Percentiles rank a stretch among this genome's conserved stretches.
phyloP scores from a whole-genome alignment of 2,113 vertebrate species.

The Campylomormyrus numenius region DNA sequence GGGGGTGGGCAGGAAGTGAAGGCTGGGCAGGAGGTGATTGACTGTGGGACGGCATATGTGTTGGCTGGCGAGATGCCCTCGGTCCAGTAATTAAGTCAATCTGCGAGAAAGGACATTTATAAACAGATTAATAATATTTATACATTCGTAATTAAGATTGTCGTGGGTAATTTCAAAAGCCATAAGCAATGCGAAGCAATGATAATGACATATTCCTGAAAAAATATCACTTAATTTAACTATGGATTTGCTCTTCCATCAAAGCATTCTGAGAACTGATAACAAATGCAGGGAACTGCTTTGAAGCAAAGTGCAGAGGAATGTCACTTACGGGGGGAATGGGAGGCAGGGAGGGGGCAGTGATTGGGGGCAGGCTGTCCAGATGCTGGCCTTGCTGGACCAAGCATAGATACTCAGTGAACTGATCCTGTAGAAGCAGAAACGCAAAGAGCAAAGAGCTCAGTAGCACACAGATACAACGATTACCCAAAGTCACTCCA shows the following conservation, averaged over 20 bases:
- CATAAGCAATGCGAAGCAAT: not conserved
- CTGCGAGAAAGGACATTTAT: not conserved
- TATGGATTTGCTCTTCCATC: not conserved
- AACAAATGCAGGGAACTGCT: not conserved
- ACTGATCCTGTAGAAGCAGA: not conserved
- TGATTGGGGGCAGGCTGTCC: not conserved
- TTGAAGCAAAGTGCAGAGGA: not conserved
- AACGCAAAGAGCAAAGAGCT: not conserved
- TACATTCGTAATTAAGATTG: not conserved
- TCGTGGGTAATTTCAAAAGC: not conserved
- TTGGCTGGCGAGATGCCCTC: not conserved
- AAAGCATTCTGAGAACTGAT: not conserved
- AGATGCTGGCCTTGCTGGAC: constrained; percentile 2
- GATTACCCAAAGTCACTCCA: not conserved
- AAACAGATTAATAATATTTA: not conserved
- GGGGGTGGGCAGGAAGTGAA: not conserved
- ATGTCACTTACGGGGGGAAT: not conserved
- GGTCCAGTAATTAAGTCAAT: not conserved
- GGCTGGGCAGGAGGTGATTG: not conserved
- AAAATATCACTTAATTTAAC: not conserved
- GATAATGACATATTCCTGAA: not conserved
- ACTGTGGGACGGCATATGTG: constrained; percentile 24
- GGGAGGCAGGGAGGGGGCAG: not conserved
- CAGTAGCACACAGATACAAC: not conserved
- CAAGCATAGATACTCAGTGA: not conserved